Evolutionary conservation across 2,113 vertebrate species (phyloP).

Genomic region (Plecotus auritus): DNA sequence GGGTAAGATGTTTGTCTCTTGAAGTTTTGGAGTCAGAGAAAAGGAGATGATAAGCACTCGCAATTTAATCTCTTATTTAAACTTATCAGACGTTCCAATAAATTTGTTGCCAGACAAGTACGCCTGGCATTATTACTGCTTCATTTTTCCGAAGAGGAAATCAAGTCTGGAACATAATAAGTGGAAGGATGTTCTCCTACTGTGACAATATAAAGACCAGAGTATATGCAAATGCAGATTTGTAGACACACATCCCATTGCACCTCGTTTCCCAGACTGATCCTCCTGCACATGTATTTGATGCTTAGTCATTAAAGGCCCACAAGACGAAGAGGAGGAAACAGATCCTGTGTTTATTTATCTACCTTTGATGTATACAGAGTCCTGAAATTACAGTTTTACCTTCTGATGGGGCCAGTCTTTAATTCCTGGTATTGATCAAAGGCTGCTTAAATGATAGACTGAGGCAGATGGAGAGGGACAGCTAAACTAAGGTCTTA

Average conservation of each 20-base stretch:
- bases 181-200: background rate
- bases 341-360: conserved; percentile 53
- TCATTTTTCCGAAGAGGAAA: conserved; percentile 12
- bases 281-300: background rate
- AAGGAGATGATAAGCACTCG: background rate
- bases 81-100: background rate
- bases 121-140: background rate
- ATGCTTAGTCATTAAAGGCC: conserved; percentile 31
- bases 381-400: conserved; percentile 58
- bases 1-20: background rate
- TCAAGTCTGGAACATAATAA: background rate
- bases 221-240: background rate
- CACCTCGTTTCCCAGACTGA: background rate
- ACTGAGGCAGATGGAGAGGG: rapidly evolving
- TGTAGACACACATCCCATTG: background rate
- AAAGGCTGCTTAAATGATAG: conserved; percentile 57
- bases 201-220: background rate
- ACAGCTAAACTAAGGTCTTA: conserved; percentile 11
- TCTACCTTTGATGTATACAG: background rate
- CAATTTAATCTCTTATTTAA: background rate
- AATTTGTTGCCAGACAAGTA: background rate
- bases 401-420: conserved; percentile 6
- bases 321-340: conserved; percentile 37
- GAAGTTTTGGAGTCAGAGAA: background rate
- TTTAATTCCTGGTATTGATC: conserved; percentile 24